Evolutionary conservation across 1,140 invertebrate species (phyloP).

Genomic region (Babylonia areolata): DNA sequence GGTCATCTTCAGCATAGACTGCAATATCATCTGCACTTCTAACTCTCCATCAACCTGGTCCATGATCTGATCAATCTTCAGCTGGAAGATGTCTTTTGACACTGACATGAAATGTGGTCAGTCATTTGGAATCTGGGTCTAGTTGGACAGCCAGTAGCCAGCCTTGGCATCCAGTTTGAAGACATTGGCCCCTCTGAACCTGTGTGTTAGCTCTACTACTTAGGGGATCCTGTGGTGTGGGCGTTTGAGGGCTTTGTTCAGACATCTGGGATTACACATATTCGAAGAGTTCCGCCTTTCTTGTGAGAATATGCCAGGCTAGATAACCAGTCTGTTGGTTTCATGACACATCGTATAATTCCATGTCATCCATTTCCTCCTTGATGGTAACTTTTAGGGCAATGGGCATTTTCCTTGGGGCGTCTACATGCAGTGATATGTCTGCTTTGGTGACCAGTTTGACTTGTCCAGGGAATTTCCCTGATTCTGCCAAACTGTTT

Average conservation of each 20-base stretch:
- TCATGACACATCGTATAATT: background rate
- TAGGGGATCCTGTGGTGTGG: slow-evolving; percentile 12
- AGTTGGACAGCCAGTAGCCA: slow-evolving; percentile 28
- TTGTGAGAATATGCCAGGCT: background rate
- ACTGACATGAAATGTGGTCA: slow-evolving; percentile 24
- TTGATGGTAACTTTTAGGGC: background rate
- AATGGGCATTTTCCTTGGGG: background rate
- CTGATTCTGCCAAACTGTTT: background rate
- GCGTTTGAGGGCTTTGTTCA: background rate
- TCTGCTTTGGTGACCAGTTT: background rate
- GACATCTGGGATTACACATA: slow-evolving; percentile 27
- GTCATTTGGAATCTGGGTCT: background rate
- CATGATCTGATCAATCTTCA: slow-evolving; percentile 65
- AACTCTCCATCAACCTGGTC: slow-evolving; percentile 65
- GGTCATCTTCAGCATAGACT: background rate
- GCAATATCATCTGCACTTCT: slow-evolving; percentile 57
- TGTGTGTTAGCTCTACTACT: slow-evolving; percentile 23
- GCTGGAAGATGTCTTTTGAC: slow-evolving; percentile 66
- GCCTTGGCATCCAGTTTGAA: slow-evolving; percentile 33
- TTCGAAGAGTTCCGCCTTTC: background rate
- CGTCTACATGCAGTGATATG: background rate
- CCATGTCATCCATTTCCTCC: background rate
- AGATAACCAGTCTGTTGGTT: background rate
- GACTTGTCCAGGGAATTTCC: background rate
- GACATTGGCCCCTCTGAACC: background rate